A percentile compares a stretch with the other conserved stretches of the same genome.
These are phyloP conservation scores for Pristionchus pacificus DNA, from an alignment of 1,140 invertebrate genomes.

Conservation along the genomic window DNA sequence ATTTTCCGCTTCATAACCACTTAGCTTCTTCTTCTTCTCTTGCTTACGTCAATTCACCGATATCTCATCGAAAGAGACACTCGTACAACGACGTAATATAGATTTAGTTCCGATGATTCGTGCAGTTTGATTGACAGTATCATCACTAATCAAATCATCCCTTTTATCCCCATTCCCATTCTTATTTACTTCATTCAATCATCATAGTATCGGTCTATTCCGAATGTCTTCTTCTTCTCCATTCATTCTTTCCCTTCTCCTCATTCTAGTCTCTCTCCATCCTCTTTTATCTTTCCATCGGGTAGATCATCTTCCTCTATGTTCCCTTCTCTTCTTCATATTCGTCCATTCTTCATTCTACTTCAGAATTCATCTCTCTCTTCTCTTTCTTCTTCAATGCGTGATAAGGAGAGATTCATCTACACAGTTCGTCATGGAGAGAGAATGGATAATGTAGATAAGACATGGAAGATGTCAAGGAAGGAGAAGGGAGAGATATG, in stretches of 20 bases:
- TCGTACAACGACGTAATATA: too few relatives aligned
- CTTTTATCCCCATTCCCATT: too few relatives aligned
- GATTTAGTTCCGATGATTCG: too few relatives aligned
- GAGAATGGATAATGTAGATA: conserved; percentile 49
- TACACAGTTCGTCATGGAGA: conserved; percentile 53
- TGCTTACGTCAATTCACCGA: too few relatives aligned
- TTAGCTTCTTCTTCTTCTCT: too few relatives aligned
- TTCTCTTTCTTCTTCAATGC: not conserved
- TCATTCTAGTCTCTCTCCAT: too few relatives aligned
- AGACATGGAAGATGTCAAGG: conserved; percentile 39
- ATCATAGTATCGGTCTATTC: not conserved
- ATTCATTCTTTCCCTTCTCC: not conserved
- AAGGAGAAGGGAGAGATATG: conserved; percentile 48
- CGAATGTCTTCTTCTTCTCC: not conserved
- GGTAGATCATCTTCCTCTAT: not conserved
- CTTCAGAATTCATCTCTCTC: not conserved
- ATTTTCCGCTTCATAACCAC: too few relatives aligned
- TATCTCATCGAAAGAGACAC: too few relatives aligned
- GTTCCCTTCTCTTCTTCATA: not conserved
- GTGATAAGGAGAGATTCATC: conserved; percentile 25
- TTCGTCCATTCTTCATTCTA: conserved; percentile 6
- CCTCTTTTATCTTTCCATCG: too few relatives aligned
- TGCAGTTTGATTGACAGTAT: too few relatives aligned
- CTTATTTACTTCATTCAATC: not conserved
- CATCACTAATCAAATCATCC: too few relatives aligned